Conservation (phyloP, 2,113 vertebrate species). For the Tenebrosternarchus preto region DNA sequence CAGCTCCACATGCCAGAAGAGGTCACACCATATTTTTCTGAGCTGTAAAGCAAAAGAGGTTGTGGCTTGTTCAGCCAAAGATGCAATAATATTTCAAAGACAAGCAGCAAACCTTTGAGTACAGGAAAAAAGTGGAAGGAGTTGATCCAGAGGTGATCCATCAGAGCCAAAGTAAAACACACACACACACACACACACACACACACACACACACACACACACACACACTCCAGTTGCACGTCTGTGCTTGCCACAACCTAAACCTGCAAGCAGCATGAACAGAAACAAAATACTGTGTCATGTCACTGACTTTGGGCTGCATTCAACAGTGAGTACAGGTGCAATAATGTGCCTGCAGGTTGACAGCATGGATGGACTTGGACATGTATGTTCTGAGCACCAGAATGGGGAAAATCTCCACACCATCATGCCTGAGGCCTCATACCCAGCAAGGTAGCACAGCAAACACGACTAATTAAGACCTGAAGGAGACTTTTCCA, state of each 20-base stretch:
- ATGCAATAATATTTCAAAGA: not conserved
- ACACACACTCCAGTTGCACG: not conserved
- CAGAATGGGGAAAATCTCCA: not conserved
- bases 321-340: too few relatives aligned
- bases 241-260: too few relatives aligned
- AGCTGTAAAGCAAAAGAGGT: not conserved
- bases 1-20: not conserved
- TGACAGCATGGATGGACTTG: not conserved
- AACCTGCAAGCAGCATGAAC: too few relatives aligned
- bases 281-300: too few relatives aligned
- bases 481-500: too few relatives aligned
- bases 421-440: not conserved
- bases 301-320: too few relatives aligned
- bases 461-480: too few relatives aligned
- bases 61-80: not conserved
- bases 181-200: constrained; percentile 10
- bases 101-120: not conserved
- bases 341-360: too few relatives aligned
- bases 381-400: not conserved
- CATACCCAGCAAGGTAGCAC: not conserved
- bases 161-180: not conserved
- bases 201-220: constrained; percentile 7
- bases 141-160: not conserved
- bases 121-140: not conserved
- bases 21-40: not conserved